Evolutionary conservation across 2,113 vertebrate species (phyloP).

Genomic region (Psilopogon haemacephalus): DNA sequence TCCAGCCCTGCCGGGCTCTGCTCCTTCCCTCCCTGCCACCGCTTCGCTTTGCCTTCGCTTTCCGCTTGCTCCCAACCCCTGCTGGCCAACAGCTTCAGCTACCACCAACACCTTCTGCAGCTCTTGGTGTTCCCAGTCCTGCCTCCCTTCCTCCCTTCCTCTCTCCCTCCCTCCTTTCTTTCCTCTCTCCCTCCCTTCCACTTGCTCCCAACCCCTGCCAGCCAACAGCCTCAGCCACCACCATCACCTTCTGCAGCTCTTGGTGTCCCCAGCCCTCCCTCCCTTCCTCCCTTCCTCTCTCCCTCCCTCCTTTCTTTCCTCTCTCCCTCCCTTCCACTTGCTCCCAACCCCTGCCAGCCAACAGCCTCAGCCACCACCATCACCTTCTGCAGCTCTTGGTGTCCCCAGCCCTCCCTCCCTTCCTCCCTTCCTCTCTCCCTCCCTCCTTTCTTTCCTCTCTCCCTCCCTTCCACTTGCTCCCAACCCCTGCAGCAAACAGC

Average conservation of each 20-base stretch:
- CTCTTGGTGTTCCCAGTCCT: no score
- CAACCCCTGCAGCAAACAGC: not conserved
- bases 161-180: no score
- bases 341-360: not conserved
- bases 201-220: no score
- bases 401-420: not conserved
- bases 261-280: no score
- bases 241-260: no score
- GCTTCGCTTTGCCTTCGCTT: not conserved
- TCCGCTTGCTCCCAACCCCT: slow-evolving; percentile 21
- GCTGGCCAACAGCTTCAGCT: no score
- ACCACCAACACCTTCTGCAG: no score
- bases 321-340: fast-evolving
- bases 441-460: not conserved
- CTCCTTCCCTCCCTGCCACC: not conserved
- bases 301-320: no score
- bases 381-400: fast-evolving
- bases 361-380: not conserved
- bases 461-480: not conserved
- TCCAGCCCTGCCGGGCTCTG: not conserved
- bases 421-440: not conserved
- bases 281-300: no score
- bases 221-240: no score
- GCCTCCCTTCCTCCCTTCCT: no score
- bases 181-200: no score